phyloP scores from a whole-genome alignment of 2,797 vertebrate genomes.

The Enteromius treurensis region DNA sequence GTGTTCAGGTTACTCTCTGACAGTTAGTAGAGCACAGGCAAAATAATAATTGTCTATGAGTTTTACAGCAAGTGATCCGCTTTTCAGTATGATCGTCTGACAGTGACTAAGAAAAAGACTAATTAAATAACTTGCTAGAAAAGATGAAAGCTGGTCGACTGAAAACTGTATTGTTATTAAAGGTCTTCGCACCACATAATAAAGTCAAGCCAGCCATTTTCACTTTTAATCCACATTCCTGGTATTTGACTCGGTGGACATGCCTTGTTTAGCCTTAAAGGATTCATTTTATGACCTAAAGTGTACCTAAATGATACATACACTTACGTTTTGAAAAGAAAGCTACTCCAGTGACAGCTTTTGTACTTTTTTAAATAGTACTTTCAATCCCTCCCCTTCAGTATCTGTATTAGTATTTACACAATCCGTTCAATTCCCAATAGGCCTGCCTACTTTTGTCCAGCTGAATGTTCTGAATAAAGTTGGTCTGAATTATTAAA shows the following conservation, averaged over 20 bases:
- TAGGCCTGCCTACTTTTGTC: neutral
- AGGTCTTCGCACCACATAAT: neutral
- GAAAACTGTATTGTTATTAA: neutral
- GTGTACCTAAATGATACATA: neutral
- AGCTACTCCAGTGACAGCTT: neutral
- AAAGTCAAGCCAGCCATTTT: neutral
- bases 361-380: neutral
- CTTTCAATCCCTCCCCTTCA: neutral
- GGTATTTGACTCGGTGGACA: neutral
- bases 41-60: neutral
- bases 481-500: neutral
- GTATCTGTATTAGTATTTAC: neutral
- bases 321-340: neutral
- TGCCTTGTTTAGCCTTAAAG: neutral
- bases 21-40: neutral
- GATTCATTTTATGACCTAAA: neutral
- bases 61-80: neutral
- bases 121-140: neutral
- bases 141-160: neutral
- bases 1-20: constrained; percentile 9
- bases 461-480: neutral
- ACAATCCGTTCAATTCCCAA: neutral
- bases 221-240: neutral
- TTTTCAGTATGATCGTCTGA: neutral
- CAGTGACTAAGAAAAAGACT: neutral